Evolutionary conservation across 2,888 invertebrate species (phyloP), one percentile per base, ranked within the genome.

Genomic region (Diploptera punctata): DNA sequence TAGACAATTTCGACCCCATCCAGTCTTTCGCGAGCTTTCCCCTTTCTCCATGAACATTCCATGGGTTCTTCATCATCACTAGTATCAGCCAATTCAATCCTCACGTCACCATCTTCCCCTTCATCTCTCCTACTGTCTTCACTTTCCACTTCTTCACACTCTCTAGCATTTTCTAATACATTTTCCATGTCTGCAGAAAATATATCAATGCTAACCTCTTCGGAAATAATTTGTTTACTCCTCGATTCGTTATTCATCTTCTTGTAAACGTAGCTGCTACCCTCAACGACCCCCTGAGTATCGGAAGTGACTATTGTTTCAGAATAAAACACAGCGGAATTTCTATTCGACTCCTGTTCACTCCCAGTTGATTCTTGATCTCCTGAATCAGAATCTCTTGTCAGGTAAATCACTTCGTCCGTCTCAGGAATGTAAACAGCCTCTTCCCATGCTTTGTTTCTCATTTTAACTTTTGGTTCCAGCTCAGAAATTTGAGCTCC

Each of bases 1-100:
- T 88, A 91, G 1, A 92, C 90, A 13, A 91, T 81, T 82, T 92
- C 92, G 26, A 90, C 90, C 3, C 87, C 88, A 29, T 76, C 74
- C 19, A 75, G 79, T 77, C 3, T 78, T 73, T 86, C 84, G 75
- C 87, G 87, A 21, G 84, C 79, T n/a, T 82, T 84, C 79, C 83
- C 80, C 73, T 86, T 83, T 13, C 85, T 84, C 84, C 88, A 86
- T 60, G 86, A 84, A 3, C 87, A 87, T 75, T 88, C 86, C 47
- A 88, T 18, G 3, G 49, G 13, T 10, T 71, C 71, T 13, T 74
- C 86, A 80, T 89, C 88, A 77, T 86, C 84, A n/a, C 87, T 77
- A 3, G 78, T 75, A 3, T 73, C 71, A 2, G 77, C 77, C 4
- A 77, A 76, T 54, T 79, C 79, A 4, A 80, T 43, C 69, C 31